Evolutionary conservation across 2,888 invertebrate species (phyloP).

Genomic region (Drosophila histrio): DNA sequence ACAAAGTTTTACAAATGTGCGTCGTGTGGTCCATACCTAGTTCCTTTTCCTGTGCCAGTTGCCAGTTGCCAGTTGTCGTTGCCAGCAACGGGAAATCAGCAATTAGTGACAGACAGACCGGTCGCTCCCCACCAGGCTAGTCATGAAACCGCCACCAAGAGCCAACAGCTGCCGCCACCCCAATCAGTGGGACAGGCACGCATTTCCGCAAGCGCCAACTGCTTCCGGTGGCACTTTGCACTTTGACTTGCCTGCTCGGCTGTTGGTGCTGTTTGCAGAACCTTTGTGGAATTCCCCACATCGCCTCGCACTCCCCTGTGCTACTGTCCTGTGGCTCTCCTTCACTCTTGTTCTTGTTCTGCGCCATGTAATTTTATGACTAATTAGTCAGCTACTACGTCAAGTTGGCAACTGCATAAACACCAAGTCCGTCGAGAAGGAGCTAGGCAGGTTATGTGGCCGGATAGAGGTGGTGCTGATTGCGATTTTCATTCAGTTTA

Average conservation of each 20-base stretch:
- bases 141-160: constrained; percentile 19
- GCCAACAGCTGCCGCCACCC: constrained; percentile 15
- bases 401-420: constrained; percentile 66
- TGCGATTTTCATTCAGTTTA: constrained; percentile 50
- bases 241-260: constrained; percentile 64
- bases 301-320: neutral
- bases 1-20: constrained; percentile 13
- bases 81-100: constrained; percentile 69
- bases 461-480: no score
- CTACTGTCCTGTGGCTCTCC: constrained; percentile 15
- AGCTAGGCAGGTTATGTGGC: neutral
- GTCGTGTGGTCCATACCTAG: constrained; percentile 19
- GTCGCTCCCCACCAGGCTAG: constrained; percentile 24
- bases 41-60: constrained; percentile 30
- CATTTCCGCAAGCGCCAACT: constrained; percentile 75
- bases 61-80: constrained; percentile 20
- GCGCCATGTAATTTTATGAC: constrained; percentile 77
- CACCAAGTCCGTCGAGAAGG: neutral
- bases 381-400: constrained; percentile 76
- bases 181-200: constrained; percentile 56
- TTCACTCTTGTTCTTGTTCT: constrained; percentile 27
- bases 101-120: constrained; percentile 66
- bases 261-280: constrained; percentile 48
- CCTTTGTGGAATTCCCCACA: constrained; percentile 44
- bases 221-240: constrained; percentile 73